These are phyloP conservation scores for Antheraea mylitta DNA, from an alignment of 1,140 invertebrate species.

Conservation along the genomic window DNA sequence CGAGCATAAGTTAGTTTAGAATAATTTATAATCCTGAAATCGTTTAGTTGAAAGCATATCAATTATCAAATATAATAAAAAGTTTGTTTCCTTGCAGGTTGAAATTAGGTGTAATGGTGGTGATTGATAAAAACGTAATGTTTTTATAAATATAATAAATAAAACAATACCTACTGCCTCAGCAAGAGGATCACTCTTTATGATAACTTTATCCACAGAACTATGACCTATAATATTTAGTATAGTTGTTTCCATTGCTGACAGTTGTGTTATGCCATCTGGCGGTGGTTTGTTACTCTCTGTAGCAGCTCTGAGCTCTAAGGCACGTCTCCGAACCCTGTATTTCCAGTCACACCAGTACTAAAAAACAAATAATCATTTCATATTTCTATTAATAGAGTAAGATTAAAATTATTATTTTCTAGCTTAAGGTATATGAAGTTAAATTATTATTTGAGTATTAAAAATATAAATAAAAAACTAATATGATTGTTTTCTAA, in stretches of 20 bases:
- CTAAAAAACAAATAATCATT: conserved; percentile 26
- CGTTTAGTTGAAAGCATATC: too few relatives aligned
- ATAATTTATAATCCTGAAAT: too few relatives aligned
- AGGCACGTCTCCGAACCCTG: conserved; percentile 33
- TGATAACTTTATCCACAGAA: conserved; percentile 32
- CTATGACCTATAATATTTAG: conserved; percentile 35
- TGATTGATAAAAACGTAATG: too few relatives aligned
- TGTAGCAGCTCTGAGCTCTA: conserved; percentile 38
- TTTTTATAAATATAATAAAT: neutral
- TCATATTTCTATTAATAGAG: neutral
- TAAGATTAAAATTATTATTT: neutral
- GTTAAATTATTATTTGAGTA: too few relatives aligned
- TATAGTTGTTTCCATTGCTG: conserved; percentile 38
- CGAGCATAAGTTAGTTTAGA: too few relatives aligned
- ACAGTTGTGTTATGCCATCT: conserved; percentile 32
- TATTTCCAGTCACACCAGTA: conserved; percentile 55
- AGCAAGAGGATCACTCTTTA: conserved; percentile 42
- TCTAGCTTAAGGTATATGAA: neutral
- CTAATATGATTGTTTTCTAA: too few relatives aligned
- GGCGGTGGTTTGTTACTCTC: conserved; percentile 31
- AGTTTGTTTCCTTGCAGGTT: too few relatives aligned
- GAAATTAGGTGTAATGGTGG: too few relatives aligned
- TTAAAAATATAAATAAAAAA: too few relatives aligned
- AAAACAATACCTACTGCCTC: conserved; percentile 25
- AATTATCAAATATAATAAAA: too few relatives aligned